A percentile compares a stretch with the other conserved stretches of the same genome.
Evolutionary conservation across 2,888 invertebrate genomes (phyloP).

Genomic region (Sphinx pinastri): DNA sequence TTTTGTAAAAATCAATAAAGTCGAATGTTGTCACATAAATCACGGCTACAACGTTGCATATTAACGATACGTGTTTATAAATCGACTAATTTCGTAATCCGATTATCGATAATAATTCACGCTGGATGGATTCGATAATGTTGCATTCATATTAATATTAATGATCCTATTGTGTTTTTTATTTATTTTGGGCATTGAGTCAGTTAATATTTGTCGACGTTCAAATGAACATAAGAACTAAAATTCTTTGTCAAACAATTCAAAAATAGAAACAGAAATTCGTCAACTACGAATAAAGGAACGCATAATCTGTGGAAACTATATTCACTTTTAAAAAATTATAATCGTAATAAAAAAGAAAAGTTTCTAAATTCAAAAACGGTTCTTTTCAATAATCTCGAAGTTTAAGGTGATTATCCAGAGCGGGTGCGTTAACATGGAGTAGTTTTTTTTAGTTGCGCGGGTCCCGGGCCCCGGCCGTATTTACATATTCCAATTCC

Average conservation of each 20-base stretch:
- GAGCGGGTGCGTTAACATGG: neutral
- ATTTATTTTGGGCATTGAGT: neutral
- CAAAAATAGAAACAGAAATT: too few species aligned
- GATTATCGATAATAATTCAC: constrained; percentile 26
- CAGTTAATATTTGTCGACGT: neutral
- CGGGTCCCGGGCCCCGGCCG: constrained; percentile 41
- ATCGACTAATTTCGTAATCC: constrained; percentile 23
- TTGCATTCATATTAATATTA: neutral
- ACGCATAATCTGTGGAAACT: too few species aligned
- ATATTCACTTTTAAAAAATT: neutral
- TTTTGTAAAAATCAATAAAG: constrained; percentile 7
- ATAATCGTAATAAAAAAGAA: neutral
- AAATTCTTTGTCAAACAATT: too few species aligned
- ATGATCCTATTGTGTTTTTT: neutral
- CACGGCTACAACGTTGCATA: constrained; percentile 7
- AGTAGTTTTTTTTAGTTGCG: constrained; percentile 29
- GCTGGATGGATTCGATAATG: constrained; percentile 21
- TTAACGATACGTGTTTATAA: constrained; percentile 20
- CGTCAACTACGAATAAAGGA: too few species aligned
- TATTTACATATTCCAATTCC: constrained; percentile 71
- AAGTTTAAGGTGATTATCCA: constrained; percentile 15
- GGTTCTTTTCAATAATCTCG: neutral
- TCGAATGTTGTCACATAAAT: constrained; percentile 18
- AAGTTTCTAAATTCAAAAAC: neutral
- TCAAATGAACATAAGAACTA: too few species aligned